Conservation (phyloP, 2,888 invertebrate species). For the Nezara viridula region DNA sequence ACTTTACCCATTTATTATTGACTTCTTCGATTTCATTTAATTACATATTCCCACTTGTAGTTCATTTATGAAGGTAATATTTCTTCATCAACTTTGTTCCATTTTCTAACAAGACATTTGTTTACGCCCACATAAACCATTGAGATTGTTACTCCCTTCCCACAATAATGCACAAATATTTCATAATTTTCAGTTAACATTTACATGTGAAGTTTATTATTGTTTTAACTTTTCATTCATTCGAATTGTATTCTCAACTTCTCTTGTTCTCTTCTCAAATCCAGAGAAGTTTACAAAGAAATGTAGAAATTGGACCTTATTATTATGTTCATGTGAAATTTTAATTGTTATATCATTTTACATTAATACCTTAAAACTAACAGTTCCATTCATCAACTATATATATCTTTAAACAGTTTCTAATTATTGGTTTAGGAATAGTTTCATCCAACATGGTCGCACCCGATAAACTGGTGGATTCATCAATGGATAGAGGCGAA, state of each 20-base stretch:
- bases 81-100: conserved; percentile 53
- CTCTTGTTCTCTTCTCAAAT: background rate
- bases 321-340: background rate
- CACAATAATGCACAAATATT: conserved; percentile 10
- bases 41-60: background rate
- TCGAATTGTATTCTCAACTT: background rate
- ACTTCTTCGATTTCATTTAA: conserved; percentile 31
- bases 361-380: conserved; percentile 26
- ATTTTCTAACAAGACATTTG: conserved; percentile 53
- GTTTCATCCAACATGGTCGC: conserved; percentile 63
- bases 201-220: background rate
- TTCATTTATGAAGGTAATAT: conserved; percentile 54
- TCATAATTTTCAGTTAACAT: background rate
- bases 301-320: conserved; percentile 3
- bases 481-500: conserved; percentile 63
- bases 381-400: conserved; percentile 14
- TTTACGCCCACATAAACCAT: conserved; percentile 55
- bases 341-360: conserved; percentile 6
- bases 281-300: background rate
- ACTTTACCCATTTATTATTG: background rate
- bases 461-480: conserved; percentile 64
- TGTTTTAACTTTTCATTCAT: conserved; percentile 41
- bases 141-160: conserved; percentile 10
- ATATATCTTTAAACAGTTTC: conserved; percentile 52
- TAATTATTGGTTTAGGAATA: conserved; percentile 63